Base-by-base conservation (phyloP, 2,113 vertebrate species). In the Brachypodius melanocephalos region DNA sequence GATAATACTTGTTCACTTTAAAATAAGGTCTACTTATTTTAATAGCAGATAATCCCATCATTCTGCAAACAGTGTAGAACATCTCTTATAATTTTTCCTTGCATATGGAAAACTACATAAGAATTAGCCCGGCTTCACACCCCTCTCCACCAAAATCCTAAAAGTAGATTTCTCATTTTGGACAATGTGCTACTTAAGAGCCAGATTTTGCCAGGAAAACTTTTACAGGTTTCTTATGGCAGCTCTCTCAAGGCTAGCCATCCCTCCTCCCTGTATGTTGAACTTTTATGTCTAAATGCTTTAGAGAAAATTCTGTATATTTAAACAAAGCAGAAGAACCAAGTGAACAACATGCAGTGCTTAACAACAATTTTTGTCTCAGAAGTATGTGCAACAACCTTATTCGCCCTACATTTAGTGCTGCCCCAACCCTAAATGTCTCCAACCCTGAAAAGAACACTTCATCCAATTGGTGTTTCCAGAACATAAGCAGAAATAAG, bases 301-400 rank as follows among this genome's bases (percentile, higher is more conserved):
- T 42, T 25, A 49, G 28, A 17, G 51, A 19, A 34, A 42, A 6
- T 66, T 74, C 32, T 66, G 28, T 66, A 54, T 66, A 54, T 54
- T 88, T 57, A 74, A 72, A 59, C 19, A 71, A 12, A 85, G 28
- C 32, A 85, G 34, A 91, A 77, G 9, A 43, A 34, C 7, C 59
- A 67, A 3, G 2, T 20, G 5, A 25, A 69, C 0, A 6, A 52
- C 13, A 25, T 17, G 10, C 42, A 59, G 24, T 8, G 8, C 31
- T 65, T 26, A 57, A 63, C 15, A 72, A 69, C 18, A 72, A 43
- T 48, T 85, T 55, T 43, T 7, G 6, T 26, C 34, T 55, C 48
- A 25, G 28, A 2, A 71, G 4, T 22, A 46, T 10, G 9, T 43
- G 2, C 17, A 63, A 78, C 14, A 42, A 36, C 19, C 17, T 87